Evolutionary conservation across 1,140 invertebrate genomes (phyloP), one percentile per base, ranked within the genome.

Genomic region (Drosophila lowei): DNA sequence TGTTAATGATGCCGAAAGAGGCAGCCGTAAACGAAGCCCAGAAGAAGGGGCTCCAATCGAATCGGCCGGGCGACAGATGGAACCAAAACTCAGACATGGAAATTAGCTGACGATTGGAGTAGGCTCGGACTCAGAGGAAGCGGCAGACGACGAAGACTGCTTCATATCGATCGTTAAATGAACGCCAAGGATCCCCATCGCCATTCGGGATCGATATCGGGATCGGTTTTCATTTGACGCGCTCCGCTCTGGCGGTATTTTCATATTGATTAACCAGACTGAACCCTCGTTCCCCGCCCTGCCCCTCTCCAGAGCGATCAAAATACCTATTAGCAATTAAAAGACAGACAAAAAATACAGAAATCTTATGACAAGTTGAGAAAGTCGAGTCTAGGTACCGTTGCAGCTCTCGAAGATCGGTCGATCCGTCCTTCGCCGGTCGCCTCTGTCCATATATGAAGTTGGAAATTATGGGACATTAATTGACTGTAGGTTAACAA

Each of bases 171-270:
- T 88, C 83, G 77, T 86, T 86, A 86, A 86, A 81, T 70, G 74
- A 78, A 85, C 83, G 66, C 74, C 81, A 86, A 86, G 72, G 62
- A 81, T 81, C 61, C 15, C 53, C 52, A 44, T 48, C 54, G 43
- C 15, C 53, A 42, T 52, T 64, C 59, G 56, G 57, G 30, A 50
- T 68, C 28, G 25, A 61, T 46, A 53, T 65, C 55, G 49, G 77
- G 67, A 85, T 85, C 81, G 81, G 81, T 88, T 86, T 86, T 86
- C 81, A 86, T 86, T 86, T 88, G 81, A 81, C 81, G 83, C 81
- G 77, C 58, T 77, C 38, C 64, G 47, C 59, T 43, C 42, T 63
- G 79, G 60, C 74, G 71, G 71, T 79, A 74, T 61, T 72, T 73
- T 49, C 58, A 72, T 63, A 75, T 70, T 79, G 70, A 77, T 77